Conservation (phyloP, 2,113 vertebrate species). For the Elaphurus davidianus region DNA sequence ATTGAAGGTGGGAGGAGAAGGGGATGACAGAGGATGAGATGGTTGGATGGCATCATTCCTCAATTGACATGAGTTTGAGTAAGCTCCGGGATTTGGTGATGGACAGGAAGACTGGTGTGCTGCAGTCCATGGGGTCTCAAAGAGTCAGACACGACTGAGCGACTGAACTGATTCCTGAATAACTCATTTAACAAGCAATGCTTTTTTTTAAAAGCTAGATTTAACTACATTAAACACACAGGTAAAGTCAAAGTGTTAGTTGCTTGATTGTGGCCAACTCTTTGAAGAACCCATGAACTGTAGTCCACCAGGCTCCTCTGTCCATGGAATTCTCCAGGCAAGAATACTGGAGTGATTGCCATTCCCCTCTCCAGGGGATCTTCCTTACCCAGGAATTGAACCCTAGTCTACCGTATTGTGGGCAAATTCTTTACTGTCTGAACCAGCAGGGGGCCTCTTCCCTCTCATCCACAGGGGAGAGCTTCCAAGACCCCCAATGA, state of each 20-base stretch:
- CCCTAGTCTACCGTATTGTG: neutral
- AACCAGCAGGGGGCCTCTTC: neutral
- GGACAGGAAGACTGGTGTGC: neutral
- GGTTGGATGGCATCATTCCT: neutral
- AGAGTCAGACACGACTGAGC: neutral
- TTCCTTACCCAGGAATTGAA: neutral
- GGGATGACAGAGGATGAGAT: neutral
- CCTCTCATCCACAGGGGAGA: neutral
- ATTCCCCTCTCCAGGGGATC: neutral
- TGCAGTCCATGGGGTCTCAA: neutral
- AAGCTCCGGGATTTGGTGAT: accelerated
- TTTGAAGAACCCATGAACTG: neutral
- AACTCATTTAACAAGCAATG: neutral
- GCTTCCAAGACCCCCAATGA: neutral
- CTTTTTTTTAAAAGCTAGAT: neutral
- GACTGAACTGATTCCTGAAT: neutral
- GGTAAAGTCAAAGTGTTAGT: neutral
- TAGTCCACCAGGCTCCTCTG: neutral
- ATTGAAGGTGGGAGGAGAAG: neutral
- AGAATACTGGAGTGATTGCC: neutral
- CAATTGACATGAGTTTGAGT: neutral
- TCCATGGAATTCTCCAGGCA: neutral
- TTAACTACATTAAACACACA: neutral
- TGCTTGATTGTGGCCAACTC: neutral
- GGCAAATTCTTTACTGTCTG: neutral